Base-by-base conservation (phyloP, 2,113 vertebrate genomes). In the Catharus minimus region DNA sequence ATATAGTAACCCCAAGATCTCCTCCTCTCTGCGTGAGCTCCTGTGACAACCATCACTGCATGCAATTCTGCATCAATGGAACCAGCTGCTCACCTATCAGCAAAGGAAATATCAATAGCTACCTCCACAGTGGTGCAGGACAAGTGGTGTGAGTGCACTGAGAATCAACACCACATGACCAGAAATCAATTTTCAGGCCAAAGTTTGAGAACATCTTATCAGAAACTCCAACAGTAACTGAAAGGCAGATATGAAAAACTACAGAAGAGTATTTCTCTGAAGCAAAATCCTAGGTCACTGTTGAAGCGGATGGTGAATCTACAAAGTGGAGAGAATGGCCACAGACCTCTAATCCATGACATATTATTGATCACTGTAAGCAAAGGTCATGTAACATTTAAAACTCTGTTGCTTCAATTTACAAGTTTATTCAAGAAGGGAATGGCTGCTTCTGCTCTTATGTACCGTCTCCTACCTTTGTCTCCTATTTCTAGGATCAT, bases 181-280 rank as follows among this genome's bases (percentile, higher is more conserved):
- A 90, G 53, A 88, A 81, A 78, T 23, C 60, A 76, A 67, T 60
- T 82, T 75, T 52, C 76, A 78, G 47, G 89, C 15, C 14, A 20
- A 55, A 81, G 86, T 41, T 53, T 77, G 44, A 93, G 47, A 93
- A 94, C 58, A 46, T 7, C 80, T 91, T 81, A 91, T 61, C 72
- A 75, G 57, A 83, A 83, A 67, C 46, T 68, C 44, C 79, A 60
- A 64, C 41, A 2, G 32, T 28, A 73, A 19, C 78, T 67, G 80
- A 84, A 81, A 78, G 61, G 57, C 33, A 44, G 47, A 41, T 60
- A n/a, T 8, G 8, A 60, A 73, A 91, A 58, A 17, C 39, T 30
- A 44, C 1, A 3, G 33, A 28, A 21, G 30, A 73, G 5, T 30
- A 28, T n/a, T 79, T 77, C 44, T 74, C 43, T 56, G 39, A 1